Percentiles rank a stretch among this genome's conserved stretches.
Evolutionary conservation across 2,888 invertebrate species (phyloP).

Genomic region (Epinotia ramella): DNA sequence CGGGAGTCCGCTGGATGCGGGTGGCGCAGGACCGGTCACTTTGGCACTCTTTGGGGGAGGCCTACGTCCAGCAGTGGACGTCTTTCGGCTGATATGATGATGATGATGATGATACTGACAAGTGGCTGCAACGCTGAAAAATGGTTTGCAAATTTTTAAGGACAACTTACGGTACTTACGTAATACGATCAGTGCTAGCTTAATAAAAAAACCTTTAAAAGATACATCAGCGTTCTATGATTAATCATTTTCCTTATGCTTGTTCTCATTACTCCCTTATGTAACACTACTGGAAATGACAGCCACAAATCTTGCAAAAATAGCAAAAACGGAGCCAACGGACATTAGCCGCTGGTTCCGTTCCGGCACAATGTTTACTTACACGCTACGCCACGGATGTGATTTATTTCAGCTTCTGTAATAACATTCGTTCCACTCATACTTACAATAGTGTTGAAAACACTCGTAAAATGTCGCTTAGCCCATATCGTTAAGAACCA

Average conservation of each 20-base stretch:
- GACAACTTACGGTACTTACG: too few species aligned
- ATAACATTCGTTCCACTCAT: slow-evolving; percentile 27
- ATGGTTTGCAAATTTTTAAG: too few species aligned
- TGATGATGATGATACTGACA: too few species aligned
- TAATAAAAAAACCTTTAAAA: too few species aligned
- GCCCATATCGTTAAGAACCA: not conserved
- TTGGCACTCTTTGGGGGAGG: too few species aligned
- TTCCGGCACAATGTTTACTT: slow-evolving; percentile 23
- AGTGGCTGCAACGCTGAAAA: too few species aligned
- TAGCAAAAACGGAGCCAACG: slow-evolving; percentile 15
- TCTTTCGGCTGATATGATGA: too few species aligned
- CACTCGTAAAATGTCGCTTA: not conserved
- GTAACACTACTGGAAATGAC: slow-evolving; percentile 21
- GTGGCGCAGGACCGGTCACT: too few species aligned
- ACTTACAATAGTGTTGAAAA: not conserved
- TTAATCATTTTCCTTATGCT: slow-evolving; percentile 5
- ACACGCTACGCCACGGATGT: slow-evolving; percentile 17
- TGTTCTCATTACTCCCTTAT: slow-evolving; percentile 14
- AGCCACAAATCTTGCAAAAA: slow-evolving; percentile 16
- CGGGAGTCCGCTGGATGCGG: too few species aligned
- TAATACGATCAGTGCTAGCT: too few species aligned
- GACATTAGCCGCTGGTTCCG: slow-evolving; percentile 11
- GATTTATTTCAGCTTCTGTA: slow-evolving; percentile 10
- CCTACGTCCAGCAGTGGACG: too few species aligned
- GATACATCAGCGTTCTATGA: not conserved